These are phyloP conservation scores for Phyllopteryx taeniolatus DNA, from an alignment of 2,113 vertebrate species.

Conservation along the genomic window DNA sequence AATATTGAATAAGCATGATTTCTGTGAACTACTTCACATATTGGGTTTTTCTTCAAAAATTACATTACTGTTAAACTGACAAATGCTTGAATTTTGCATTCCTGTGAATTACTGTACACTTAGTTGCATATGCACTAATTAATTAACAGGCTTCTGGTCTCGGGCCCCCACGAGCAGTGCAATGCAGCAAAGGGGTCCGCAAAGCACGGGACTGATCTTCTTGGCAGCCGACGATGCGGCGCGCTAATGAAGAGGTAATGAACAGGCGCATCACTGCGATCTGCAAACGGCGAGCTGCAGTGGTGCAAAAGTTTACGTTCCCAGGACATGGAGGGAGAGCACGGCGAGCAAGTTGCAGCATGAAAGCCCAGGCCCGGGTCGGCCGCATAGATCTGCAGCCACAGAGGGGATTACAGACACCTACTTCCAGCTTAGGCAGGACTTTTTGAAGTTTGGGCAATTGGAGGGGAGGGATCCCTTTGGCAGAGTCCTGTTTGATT, in stretches of 20 bases:
- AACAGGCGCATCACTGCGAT: slow-evolving; percentile 63
- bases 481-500: slow-evolving; percentile 88
- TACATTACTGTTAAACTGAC: not conserved
- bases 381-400: slow-evolving; percentile 83
- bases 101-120: not conserved
- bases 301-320: slow-evolving; percentile 81
- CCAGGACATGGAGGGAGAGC: slow-evolving; percentile 74
- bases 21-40: no score
- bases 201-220: slow-evolving; percentile 54
- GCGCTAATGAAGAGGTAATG: slow-evolving; percentile 73
- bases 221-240: slow-evolving; percentile 57
- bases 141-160: slow-evolving; percentile 19
- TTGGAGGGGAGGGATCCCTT: slow-evolving; percentile 81
- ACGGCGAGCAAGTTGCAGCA: slow-evolving; percentile 72
- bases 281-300: slow-evolving; percentile 56
- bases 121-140: not conserved
- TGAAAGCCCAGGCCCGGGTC: slow-evolving; percentile 76
- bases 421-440: slow-evolving; percentile 80
- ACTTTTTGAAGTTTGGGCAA: slow-evolving; percentile 81
- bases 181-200: slow-evolving; percentile 41
- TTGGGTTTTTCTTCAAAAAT: not conserved
- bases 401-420: slow-evolving; percentile 81
- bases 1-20: no score
- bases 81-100: not conserved
- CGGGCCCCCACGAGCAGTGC: slow-evolving; percentile 41